Evolutionary conservation across 1,140 invertebrate genomes (phyloP).

Genomic region (Hypothenemus hampei): DNA sequence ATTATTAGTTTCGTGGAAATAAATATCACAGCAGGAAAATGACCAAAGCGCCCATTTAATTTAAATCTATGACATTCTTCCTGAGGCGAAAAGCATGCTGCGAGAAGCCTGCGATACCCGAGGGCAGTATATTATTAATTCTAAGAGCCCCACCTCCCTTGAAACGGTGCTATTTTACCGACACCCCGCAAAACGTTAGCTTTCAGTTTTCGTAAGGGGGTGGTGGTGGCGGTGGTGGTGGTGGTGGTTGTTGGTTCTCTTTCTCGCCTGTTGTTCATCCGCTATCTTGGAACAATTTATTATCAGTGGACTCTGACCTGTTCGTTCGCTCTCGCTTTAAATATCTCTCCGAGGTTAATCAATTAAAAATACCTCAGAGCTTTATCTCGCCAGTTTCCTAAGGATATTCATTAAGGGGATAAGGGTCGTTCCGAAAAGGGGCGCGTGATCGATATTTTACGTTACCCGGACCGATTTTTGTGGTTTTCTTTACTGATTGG

Average conservation of each 20-base stretch:
- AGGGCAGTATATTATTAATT: no score
- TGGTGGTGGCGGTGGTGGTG: no score
- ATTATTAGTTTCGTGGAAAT: no score
- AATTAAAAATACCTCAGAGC: constrained; percentile 26
- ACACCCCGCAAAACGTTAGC: constrained; percentile 17
- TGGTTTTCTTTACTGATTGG: not conserved
- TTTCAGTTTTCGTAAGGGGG: constrained; percentile 11
- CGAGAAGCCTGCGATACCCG: no score
- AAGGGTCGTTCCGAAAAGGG: no score
- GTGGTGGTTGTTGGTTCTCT: constrained; percentile 1
- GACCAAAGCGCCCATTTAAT: constrained; percentile 5
- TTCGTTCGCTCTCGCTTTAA: no score
- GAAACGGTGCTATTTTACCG: constrained; percentile 12
- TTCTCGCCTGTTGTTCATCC: constrained; percentile 14
- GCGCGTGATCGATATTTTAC: no score
- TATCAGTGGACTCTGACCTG: constrained; percentile 19
- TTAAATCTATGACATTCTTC: constrained; percentile 22
- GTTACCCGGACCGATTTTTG: no score
- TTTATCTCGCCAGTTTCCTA: constrained; percentile 16
- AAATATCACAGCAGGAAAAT: constrained; percentile 10
- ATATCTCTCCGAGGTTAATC: constrained; percentile 15
- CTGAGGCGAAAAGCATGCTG: no score
- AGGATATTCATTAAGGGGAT: constrained; percentile 11
- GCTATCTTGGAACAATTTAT: constrained; percentile 30
- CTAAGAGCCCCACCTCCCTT: not conserved